Base-by-base conservation (phyloP, 2,888 invertebrate species). In the Calliopum simillimum region DNA sequence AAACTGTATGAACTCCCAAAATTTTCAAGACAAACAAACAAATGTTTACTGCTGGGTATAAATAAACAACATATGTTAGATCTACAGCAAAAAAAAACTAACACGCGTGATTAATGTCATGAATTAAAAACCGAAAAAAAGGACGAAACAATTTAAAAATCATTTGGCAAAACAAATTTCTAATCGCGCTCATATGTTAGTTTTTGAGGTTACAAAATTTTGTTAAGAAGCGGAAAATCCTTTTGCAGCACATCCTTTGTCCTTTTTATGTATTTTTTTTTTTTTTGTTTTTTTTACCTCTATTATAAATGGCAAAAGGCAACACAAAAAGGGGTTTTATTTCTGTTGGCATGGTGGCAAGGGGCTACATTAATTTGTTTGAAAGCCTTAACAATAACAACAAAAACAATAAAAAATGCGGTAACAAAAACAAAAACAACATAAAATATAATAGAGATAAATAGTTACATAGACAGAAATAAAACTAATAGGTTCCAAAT, bases 221-320 rank as follows among this genome's bases (percentile, higher is more conserved):
- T 47, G 41, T 11, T 33, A 47, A 63, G 69, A 72, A 75, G 75
- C 75, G 74, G 75, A 77, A 77, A 77, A 77, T 77, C 73, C 77
- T 71, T 72, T 71, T 72, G 25, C 55, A 47, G 21, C 21, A 46
- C 61, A 61, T 61, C 21, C 61, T 61, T 56, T 56, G 16, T 49
- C 8, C n/a, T n/a, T n/a, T n/a, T n/a, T n/a, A n/a, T 49, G 49
- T 3, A n/a, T 47, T 16, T 49, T 33, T 33, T 33, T 33, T 6
- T 33, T 33, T 33, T 6, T 33, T 33, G 6, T 16, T 12, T 16
- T 56, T 5, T 56, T 8, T 11, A 23, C 55, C 23, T 8, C 55
- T 23, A 23, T 6, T 33, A 33, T 33, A 33, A 6, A 33, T 56
- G 33, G 44, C 13, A 19, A 44, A 19, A 21, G 4, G 16, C 1